Evolutionary conservation across 2,797 vertebrate species (phyloP), one percentile per base, ranked within the genome.

Genomic region (Chromobotia macracanthus): DNA sequence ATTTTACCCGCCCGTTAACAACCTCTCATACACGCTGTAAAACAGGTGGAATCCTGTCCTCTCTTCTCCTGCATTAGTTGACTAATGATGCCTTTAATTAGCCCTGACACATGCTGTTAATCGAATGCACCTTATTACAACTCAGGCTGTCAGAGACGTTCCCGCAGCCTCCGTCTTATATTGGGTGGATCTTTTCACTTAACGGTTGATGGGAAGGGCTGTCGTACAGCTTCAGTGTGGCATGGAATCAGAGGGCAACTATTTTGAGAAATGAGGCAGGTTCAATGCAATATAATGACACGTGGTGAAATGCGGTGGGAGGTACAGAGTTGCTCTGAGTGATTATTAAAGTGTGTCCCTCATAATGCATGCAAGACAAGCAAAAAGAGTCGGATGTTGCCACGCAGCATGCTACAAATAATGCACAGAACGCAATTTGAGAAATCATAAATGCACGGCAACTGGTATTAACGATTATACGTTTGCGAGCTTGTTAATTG

Each of bases 61-160:
- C 35, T 51, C 73, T 35, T 73, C 80, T 82, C 79, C 50, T 3
- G 18, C 78, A 50, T 89, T 89, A 84, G 88, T 89, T 93, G 91
- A 93, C 86, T 92, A 93, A 93, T 92, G 92, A 91, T 85, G 84
- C 88, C 83, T 86, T 89, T 93, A 92, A 93, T 94, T 91, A 91
- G 80, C 79, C 73, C 83, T 88, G 92, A 87, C 92, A 89, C 88
- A 85, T 85, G 80, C 89, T 86, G 84, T 90, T 93, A 91, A 93
- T 93, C 91, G 88, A 93, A 93, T 93, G 89, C 90, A 90, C 90
- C 85, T 92, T 89, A 93, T 92, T 91, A 91, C 92, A 90, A 90
- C 89, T 89, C 88, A 84, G 80, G 86, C 89, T 86, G 91, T 91
- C 92, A 88, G 65, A 80, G 83, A 87, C 82, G 88, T 91, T 91